A percentile compares a stretch with the other conserved stretches of the same genome.
Conservation (phyloP, 2,113 vertebrate genomes). For the Mohoua ochrocephala region DNA sequence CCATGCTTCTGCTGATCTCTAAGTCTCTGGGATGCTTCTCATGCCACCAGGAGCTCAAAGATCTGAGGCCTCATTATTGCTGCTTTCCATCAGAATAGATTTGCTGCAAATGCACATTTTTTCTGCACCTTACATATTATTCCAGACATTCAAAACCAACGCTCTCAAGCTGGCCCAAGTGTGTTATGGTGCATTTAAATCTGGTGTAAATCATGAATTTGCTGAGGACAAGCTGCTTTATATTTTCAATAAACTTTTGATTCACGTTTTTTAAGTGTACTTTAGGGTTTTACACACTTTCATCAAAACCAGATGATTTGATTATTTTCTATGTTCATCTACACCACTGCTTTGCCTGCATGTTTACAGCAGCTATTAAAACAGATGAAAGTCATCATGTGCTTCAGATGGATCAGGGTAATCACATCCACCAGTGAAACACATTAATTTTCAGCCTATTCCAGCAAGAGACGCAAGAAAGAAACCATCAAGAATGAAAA, state of each 20-base stretch:
- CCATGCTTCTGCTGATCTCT: neutral
- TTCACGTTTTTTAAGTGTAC: constrained; percentile 12
- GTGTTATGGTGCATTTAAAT: constrained; percentile 9
- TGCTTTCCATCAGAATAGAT: neutral
- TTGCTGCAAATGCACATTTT: neutral
- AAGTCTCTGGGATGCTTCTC: neutral
- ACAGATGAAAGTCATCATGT: constrained; percentile 20
- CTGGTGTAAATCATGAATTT: constrained; percentile 25
- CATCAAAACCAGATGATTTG: constrained; percentile 43
- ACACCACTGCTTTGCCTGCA: neutral
- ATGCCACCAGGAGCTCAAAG: constrained; percentile 12
- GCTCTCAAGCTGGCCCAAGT: constrained; percentile 13
- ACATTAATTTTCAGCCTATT: constrained; percentile 14
- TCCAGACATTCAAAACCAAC: neutral
- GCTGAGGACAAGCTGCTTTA: constrained; percentile 24
- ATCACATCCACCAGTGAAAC: constrained; percentile 2
- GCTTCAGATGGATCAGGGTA: neutral
- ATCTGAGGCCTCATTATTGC: neutral
- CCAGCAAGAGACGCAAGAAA: neutral
- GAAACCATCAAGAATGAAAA: neutral
- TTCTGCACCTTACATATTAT: neutral
- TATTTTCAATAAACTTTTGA: constrained; percentile 39
- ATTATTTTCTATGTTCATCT: constrained; percentile 21
- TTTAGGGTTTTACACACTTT: constrained; percentile 34
- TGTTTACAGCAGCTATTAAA: constrained; percentile 48